Percentiles rank a stretch among this genome's conserved stretches.
These are phyloP conservation scores for Cryptocheilus praepositus DNA, from an alignment of 2,888 invertebrate genomes.

Conservation along the genomic window DNA sequence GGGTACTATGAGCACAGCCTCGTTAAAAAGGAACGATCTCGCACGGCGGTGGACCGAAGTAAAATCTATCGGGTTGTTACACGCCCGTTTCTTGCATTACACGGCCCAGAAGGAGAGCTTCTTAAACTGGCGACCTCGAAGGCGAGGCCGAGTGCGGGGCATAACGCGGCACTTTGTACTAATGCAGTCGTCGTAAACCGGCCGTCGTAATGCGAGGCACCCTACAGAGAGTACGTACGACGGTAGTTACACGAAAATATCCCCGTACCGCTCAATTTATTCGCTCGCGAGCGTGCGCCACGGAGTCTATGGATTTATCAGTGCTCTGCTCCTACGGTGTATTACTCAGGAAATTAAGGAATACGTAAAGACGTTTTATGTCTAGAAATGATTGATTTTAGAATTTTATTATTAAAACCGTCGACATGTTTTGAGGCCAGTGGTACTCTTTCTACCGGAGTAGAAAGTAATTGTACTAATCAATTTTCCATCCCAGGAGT, in stretches of 20 bases:
- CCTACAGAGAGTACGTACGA: neutral
- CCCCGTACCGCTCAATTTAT: slow-evolving; percentile 1
- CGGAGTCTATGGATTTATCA: too few species aligned
- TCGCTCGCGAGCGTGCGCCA: neutral
- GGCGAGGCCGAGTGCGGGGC: slow-evolving; percentile 8
- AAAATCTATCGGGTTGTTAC: slow-evolving; percentile 29
- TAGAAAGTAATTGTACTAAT: too few species aligned
- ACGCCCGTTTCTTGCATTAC: slow-evolving; percentile 20
- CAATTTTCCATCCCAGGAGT: too few species aligned
- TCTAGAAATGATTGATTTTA: too few species aligned
- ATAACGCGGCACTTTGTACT: slow-evolving; percentile 33
- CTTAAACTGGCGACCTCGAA: slow-evolving; percentile 22
- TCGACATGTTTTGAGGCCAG: too few species aligned
- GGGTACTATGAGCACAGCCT: slow-evolving; percentile 31
- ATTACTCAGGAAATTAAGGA: too few species aligned
- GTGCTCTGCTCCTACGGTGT: too few species aligned
- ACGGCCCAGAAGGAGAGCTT: slow-evolving; percentile 13
- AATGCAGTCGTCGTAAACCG: slow-evolving; percentile 31
- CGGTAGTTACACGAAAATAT: slow-evolving; percentile 1
- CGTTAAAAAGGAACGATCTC: slow-evolving; percentile 35
- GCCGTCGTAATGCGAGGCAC: neutral
- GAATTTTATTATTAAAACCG: too few species aligned
- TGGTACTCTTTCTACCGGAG: too few species aligned
- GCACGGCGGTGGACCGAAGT: slow-evolving; percentile 22
- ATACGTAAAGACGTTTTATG: too few species aligned